A percentile compares a stretch with the other conserved stretches of the same genome.
Evolutionary conservation across 2,797 vertebrate genomes (phyloP).

Genomic region (Vultur gryphus): DNA sequence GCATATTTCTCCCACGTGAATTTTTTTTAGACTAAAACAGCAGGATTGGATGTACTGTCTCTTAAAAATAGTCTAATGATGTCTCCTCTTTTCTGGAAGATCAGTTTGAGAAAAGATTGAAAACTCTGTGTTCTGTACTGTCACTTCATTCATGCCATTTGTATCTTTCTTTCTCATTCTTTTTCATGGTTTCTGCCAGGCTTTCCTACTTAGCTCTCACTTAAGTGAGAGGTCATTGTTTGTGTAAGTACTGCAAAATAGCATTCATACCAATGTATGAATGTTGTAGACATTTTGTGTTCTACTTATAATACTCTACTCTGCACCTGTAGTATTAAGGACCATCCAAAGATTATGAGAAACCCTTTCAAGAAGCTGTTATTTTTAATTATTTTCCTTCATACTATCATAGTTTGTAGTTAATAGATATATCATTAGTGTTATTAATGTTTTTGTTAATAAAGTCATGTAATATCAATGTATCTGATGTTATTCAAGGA

Average conservation of each 20-base stretch:
- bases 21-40: background rate
- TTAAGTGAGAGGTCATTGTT: slow-evolving; percentile 51
- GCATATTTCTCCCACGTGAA: background rate
- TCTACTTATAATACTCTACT: background rate
- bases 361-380: background rate
- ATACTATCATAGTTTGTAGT: background rate
- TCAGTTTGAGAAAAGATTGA: background rate
- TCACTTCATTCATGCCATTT: slow-evolving; percentile 61
- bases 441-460: background rate
- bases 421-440: background rate
- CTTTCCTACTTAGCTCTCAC: slow-evolving; percentile 66
- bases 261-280: slow-evolving; percentile 64
- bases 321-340: background rate
- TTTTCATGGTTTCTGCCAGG: slow-evolving; percentile 62
- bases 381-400: background rate
- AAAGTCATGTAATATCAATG: background rate
- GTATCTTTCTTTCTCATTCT: slow-evolving; percentile 54
- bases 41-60: background rate
- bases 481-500: background rate
- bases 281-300: slow-evolving; percentile 30
- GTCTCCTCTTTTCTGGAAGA: background rate
- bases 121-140: background rate
- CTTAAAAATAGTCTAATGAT: background rate
- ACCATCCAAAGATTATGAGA: background rate
- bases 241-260: slow-evolving; percentile 64